Evolutionary conservation across 2,888 invertebrate species (phyloP).

Genomic region (Leptura quadrifasciata): DNA sequence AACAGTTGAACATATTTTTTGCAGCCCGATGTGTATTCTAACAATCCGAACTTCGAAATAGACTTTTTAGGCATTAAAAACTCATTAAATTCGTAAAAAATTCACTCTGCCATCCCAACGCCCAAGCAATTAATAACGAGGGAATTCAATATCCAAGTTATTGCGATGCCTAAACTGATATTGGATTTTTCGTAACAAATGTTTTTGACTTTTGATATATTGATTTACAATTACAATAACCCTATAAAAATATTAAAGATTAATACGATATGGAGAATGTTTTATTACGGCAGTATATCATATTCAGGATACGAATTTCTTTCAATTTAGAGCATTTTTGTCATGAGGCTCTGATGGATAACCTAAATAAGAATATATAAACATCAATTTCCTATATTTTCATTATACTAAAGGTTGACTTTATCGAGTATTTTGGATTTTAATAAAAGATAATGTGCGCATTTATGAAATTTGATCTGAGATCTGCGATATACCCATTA

Average conservation of each 20-base stretch:
- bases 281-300: slow-evolving; percentile 37
- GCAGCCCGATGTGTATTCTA: neutral
- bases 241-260: slow-evolving; percentile 35
- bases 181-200: slow-evolving; percentile 33
- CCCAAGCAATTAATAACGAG: slow-evolving; percentile 24
- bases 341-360: slow-evolving; percentile 7
- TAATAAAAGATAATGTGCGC: slow-evolving; percentile 12
- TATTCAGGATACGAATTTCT: slow-evolving; percentile 23
- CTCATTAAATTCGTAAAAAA: slow-evolving; percentile 31
- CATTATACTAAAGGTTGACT: slow-evolving; percentile 22
- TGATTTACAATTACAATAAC: slow-evolving; percentile 34
- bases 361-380: slow-evolving; percentile 30
- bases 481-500: neutral
- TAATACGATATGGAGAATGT: slow-evolving; percentile 36
- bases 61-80: slow-evolving; percentile 19
- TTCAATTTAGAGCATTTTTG: slow-evolving; percentile 31
- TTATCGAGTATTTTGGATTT: slow-evolving; percentile 6
- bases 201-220: slow-evolving; percentile 34
- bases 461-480: no score
- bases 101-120: slow-evolving; percentile 3
- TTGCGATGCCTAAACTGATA: slow-evolving; percentile 30
- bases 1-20: neutral
- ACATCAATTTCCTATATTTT: slow-evolving; percentile 10
- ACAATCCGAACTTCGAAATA: neutral
- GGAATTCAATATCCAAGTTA: slow-evolving; percentile 32